A percentile compares a stretch with the other conserved stretches of the same genome.
These are phyloP conservation scores for Drosophila helvetica DNA, from an alignment of 2,888 invertebrate genomes.

Conservation along the genomic window DNA sequence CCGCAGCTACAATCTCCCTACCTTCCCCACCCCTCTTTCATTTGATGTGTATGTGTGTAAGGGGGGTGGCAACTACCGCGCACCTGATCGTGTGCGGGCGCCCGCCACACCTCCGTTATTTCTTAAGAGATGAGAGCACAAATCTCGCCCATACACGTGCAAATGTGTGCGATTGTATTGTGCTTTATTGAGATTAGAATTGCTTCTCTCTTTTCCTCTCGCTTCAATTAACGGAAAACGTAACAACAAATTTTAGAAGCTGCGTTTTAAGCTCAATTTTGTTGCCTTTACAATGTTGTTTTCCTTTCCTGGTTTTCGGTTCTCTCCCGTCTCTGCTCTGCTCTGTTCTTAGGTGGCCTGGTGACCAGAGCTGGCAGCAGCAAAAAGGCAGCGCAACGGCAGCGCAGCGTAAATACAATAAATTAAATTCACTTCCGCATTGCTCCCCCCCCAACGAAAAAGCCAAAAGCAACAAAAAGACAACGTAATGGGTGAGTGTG, in stretches of 20 bases:
- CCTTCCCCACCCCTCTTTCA: neutral
- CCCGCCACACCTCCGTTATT: constrained; percentile 23
- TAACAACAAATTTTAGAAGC: constrained; percentile 55
- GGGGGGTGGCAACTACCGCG: constrained; percentile 44
- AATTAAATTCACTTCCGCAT: constrained; percentile 84
- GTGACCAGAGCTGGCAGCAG: constrained; percentile 57
- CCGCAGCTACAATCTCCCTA: constrained; percentile 1
- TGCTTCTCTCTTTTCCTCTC: constrained; percentile 33
- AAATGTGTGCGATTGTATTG: constrained; percentile 25
- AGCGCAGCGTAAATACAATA: constrained; percentile 78
- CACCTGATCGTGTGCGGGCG: constrained; percentile 67
- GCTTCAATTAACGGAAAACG: constrained; percentile 73
- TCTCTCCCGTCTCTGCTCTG: constrained; percentile 9
- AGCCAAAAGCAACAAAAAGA: constrained; percentile 59
- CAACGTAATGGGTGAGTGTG: constrained; percentile 65
- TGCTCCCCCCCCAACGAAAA: constrained; percentile 77
- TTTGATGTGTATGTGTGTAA: neutral
- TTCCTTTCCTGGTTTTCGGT: constrained; percentile 74
- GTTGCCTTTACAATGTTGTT: constrained; percentile 43
- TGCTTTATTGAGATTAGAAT: constrained; percentile 56
- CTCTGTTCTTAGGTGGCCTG: constrained; percentile 39
- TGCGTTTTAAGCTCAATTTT: constrained; percentile 14
- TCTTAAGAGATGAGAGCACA: constrained; percentile 32
- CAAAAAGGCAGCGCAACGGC: constrained; percentile 38
- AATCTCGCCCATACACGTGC: constrained; percentile 53